Evolutionary conservation across 2,797 vertebrate genomes (phyloP), one percentile per base, ranked within the genome.

Genomic region (Labeo calbasu): DNA sequence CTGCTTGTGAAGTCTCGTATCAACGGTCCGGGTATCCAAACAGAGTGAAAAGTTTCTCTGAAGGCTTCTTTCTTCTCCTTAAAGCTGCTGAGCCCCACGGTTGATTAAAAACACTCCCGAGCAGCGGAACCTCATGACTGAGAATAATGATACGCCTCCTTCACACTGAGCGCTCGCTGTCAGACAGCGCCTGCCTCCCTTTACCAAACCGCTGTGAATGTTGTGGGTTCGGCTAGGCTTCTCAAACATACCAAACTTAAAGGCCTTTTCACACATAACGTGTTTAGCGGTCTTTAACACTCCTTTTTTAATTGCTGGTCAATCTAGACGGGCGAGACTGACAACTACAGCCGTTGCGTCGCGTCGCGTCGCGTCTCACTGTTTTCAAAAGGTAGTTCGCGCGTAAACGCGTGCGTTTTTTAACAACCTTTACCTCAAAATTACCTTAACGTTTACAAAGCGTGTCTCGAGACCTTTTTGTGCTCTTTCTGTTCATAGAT

Each of bases 31-130:
- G 46, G 70, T 32, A 48, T 76, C 59, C 36, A 55, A 68, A 87
- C 90, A 88, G 90, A 89, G 79, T 53, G 84, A 77, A 84, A 83
- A 89, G 89, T 53, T 76, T 69, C 19, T 66, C 25, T 55, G 57
- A 87, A 80, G 17, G n/a, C 4, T 12, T 66, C 55, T 71, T 76
- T 73, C 28, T 61, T 80, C 66, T 86, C 57, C 32, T 82, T 25
- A 48, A 55, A 76, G 77, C 70, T 65, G 70, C 70, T 50, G 81
- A 77, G 63, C 77, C 66, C 55, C 82, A 48, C 89, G 88, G 92
- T 90, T 92, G 93, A 93, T 93, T 93, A 92, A 93, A 94, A 92
- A 90, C 94, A 91, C 89, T 93, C 87, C 84, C 81, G 90, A 91
- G 91, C 85, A 89, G 88, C 82, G 82, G 91, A 92, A 92, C 92